Conservation (phyloP, 2,888 invertebrate genomes). For the Biston betularia region DNA sequence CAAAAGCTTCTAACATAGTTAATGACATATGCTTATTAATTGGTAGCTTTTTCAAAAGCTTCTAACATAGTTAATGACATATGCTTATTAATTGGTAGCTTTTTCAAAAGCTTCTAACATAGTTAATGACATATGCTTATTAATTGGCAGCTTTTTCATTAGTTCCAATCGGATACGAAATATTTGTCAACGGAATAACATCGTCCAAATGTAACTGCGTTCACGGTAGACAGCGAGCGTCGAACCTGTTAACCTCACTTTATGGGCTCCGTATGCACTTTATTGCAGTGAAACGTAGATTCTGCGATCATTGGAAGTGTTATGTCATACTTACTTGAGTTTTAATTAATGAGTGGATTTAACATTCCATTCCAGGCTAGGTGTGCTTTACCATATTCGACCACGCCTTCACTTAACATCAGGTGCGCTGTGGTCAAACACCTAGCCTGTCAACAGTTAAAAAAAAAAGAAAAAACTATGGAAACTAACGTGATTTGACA, state of each 20-base stretch:
- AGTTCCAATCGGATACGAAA: slow-evolving; percentile 41
- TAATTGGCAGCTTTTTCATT: slow-evolving; percentile 31
- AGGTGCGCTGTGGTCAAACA: no score
- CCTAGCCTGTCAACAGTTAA: no score
- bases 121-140: no score
- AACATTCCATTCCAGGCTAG: no score
- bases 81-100: not conserved
- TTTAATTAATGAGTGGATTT: no score
- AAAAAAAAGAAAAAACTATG: no score
- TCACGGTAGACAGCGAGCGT: slow-evolving; percentile 53
- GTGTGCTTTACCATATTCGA: no score
- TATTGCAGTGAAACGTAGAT: slow-evolving; percentile 59
- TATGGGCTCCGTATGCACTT: slow-evolving; percentile 64
- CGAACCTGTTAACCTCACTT: slow-evolving; percentile 70
- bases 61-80: no score
- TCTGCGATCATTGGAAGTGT: slow-evolving; percentile 50
- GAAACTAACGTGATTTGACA: no score
- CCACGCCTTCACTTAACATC: no score
- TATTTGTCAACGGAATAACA: slow-evolving; percentile 45
- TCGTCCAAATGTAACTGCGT: not conserved
- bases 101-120: slow-evolving; percentile 12
- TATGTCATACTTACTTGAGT: not conserved
- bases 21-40: no score
- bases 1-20: no score
- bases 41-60: slow-evolving; percentile 8